phyloP scores from a whole-genome alignment of 2,113 vertebrate species.

The Pyxicephalus adspersus region DNA sequence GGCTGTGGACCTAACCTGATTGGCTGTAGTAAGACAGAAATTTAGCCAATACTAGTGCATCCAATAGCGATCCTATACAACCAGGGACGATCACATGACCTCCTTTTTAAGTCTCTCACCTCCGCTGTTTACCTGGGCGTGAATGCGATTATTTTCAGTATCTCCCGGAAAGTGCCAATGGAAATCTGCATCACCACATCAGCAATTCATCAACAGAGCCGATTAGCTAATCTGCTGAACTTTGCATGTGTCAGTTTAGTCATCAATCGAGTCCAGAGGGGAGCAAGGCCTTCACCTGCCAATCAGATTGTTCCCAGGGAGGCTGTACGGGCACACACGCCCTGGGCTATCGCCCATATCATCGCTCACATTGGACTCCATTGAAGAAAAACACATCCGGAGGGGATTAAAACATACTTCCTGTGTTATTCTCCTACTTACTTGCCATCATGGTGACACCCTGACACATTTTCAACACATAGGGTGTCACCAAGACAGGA shows the following conservation, averaged over 20 bases:
- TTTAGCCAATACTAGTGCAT: no score
- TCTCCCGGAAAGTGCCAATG: neutral
- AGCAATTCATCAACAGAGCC: slow-evolving; percentile 30
- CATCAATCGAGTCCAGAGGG: slow-evolving; percentile 36
- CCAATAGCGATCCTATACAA: no score
- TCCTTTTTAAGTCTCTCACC: neutral
- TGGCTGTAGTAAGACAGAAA: no score
- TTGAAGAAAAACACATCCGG: no score
- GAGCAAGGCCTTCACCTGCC: neutral
- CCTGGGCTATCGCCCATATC: neutral
- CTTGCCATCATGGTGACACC: no score
- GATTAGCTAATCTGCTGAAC: slow-evolving; percentile 53
- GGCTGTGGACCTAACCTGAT: no score
- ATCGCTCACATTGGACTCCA: no score
- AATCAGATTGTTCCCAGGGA: neutral
- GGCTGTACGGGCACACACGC: neutral
- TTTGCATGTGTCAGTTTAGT: slow-evolving; percentile 53
- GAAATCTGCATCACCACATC: slow-evolving; percentile 43
- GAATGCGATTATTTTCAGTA: neutral
- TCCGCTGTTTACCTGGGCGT: neutral
- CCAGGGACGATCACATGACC: no score
- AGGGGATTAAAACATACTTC: no score
- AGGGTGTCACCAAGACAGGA: no score
- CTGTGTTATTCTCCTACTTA: no score
- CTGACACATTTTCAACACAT: no score